Base-by-base conservation (phyloP, 2,797 vertebrate genomes). In the Gadopsis marmoratus region DNA sequence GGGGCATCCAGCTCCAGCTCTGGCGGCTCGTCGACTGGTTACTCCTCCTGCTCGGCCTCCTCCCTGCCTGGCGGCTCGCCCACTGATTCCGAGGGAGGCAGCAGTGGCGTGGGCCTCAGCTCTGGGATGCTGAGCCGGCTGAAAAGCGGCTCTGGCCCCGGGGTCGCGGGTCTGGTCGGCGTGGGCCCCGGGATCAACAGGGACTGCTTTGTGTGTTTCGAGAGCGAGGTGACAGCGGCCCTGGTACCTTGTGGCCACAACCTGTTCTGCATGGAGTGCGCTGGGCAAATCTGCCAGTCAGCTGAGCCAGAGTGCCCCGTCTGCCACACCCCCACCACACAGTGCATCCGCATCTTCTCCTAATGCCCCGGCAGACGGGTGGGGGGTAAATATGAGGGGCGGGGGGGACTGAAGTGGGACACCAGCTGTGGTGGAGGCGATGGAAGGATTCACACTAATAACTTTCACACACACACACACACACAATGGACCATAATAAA, bases 191-290 rank as follows among this genome's bases (percentile, higher is more conserved):
- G 85, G 1, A 86, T 92, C 84, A 93, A 91, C 92, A 94, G 97
- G 23, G 98, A 99, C 94, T 99, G 98, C 89, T 97, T 97, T 76
- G 97, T 99, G 83, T 99, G 98, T 64, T 97, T 97, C 0, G 98
- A 99, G 92, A 98, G 97, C 19, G 97, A 98, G 94, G 98, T 97
- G 81, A 98, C 97, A 0, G 97, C 97, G 0, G 97, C 97, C 0
- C 89, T 99, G 69, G 97, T 99, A 86, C 98, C 98, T 71, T 99
- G 98, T 6, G 97, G 98, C 79, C 98, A 99, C 95, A 99, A 99
- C 93, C 97, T 99, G 74, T 99, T 99, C 95, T 99, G 98, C 95
- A 99, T 99, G 98, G 98, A 99, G 88, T 99, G 98, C 0, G 98
- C 98, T 0, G 96, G 97, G 76, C 97, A 97, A 78, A 99, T 99